Base-by-base conservation (phyloP, 2,888 invertebrate species). In the Zaprionus lineosus region DNA sequence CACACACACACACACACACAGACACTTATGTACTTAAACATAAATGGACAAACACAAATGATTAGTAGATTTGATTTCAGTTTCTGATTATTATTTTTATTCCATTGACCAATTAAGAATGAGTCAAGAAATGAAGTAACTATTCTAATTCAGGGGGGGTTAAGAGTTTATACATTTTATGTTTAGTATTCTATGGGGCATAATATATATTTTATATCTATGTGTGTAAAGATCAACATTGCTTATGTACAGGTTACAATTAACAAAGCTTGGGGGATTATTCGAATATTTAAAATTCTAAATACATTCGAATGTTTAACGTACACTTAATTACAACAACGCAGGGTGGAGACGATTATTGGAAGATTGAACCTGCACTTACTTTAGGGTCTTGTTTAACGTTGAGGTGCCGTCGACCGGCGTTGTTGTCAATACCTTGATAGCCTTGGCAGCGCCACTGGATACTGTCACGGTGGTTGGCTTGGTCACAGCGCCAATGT, bases 401-500 rank as follows among this genome's bases (percentile, higher is more conserved):
- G 41, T n/a, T 28, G 48, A n/a, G 15, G 50, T 31, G 40, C 28
- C 41, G 28, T 24, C 16, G 2, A 50, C 26, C 8, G 59, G 14
- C 8, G 61, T 9, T 26, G 53, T 18, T 3, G 58, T 2, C 2
- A 55, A 7, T 4, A 71, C n/a, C 19, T 71, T 77, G 0, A 78
- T 71, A 1, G 78, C 43, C 37, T 78, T 78, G n/a, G n/a, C n/a
- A n/a, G n/a, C n/a, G n/a, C n/a, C n/a, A n/a, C n/a, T 11, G 15
- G 58, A 16, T 37, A 67, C 46, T 7, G 58, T 53, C 14, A 71
- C 3, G 8, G 58, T 41, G 4, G 62, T 31, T 16, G 63, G 3
- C 41, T 84, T 78, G 24, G 71, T 6, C 1, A 68, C 56, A 2
- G 78, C 31, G 1, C 65, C 59, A 14, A 79, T 65, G 14, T 78